Percentiles rank a stretch among this genome's conserved stretches.
These are phyloP conservation scores for Micronycteris hirsuta DNA, from an alignment of 2,113 vertebrate species.

Conservation along the genomic window DNA sequence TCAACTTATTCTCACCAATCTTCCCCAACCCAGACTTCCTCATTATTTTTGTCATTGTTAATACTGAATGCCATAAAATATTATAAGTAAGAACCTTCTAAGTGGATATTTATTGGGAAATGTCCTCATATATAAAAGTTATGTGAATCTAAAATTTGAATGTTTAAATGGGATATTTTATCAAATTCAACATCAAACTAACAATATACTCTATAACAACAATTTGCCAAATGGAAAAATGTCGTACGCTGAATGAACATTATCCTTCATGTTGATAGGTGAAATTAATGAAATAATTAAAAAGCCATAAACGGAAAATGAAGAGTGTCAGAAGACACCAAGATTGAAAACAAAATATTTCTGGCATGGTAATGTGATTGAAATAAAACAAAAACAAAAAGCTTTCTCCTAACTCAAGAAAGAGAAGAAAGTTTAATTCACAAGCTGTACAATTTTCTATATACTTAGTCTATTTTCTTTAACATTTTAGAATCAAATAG, in stretches of 20 bases:
- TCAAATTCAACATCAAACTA: slow-evolving; percentile 60
- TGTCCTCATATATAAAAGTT: background rate
- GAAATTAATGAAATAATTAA: slow-evolving; percentile 73
- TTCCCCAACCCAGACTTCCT: background rate
- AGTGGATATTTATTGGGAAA: slow-evolving; percentile 43
- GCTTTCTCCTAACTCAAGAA: background rate
- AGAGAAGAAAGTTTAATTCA: background rate
- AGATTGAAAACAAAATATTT: slow-evolving; percentile 55
- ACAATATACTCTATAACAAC: slow-evolving; percentile 46
- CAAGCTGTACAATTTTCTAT: background rate
- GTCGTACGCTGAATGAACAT: slow-evolving; percentile 38
- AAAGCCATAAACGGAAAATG: slow-evolving; percentile 70
- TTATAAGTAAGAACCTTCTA: background rate
- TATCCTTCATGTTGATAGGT: slow-evolving; percentile 70
- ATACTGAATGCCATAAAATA: background rate
- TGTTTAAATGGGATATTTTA: slow-evolving; percentile 49
- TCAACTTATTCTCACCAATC: background rate
- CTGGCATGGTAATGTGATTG: background rate
- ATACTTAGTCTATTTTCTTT: background rate
- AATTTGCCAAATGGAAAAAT: slow-evolving; percentile 55
- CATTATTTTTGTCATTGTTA: slow-evolving; percentile 51
- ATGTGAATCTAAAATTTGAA: slow-evolving; percentile 54
- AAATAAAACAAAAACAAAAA: background rate
- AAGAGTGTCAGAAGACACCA: slow-evolving; percentile 63
- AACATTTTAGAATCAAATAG: background rate